Evolutionary conservation across 2,888 invertebrate genomes (phyloP), one percentile per base, ranked within the genome.

Genomic region (Alentia gelatinosa): DNA sequence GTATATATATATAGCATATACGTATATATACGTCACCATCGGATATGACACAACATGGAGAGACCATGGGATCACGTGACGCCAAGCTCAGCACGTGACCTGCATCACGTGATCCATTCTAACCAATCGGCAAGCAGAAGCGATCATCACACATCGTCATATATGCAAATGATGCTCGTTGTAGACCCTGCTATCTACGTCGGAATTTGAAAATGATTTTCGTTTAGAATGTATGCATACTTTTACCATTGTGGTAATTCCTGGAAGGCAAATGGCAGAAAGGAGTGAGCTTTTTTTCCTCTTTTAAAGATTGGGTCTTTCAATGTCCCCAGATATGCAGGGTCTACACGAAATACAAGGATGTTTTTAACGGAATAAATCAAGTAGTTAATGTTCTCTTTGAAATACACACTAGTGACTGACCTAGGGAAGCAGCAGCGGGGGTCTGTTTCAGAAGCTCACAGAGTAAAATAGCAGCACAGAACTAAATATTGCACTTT

Each of bases 121-220:
- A 79, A 79, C 15, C 79, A 79, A 19, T 79, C 68, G 39, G 79
- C 79, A 79, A 39, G 39, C 79, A 35, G 39, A 79, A 79, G 79
- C 79, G 15, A 79, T 79, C 79, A 35, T 79, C 35, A 39, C 79
- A 79, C 19, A 37, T 79, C 39, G 79, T 79, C 56, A 68, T 12
- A 12, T 68, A 68, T 68, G 26, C 68, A 68, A 30, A 68, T 68
- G 12, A 12, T 68, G 68, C 15, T 68, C 68, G 33, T 26, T 26
- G 68, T 68, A 68, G 68, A 30, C 33, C 5, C 68, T 68, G 68
- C 68, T 68, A n/a, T n/a, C n/a, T n/a, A n/a, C n/a, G n/a, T n/a
- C n/a, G n/a, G n/a, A n/a, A n/a, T n/a, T n/a, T n/a, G n/a, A n/a
- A n/a, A n/a, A n/a, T n/a, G n/a, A n/a, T n/a, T n/a, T n/a, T n/a